Percentiles rank a stretch among this genome's conserved stretches.
Evolutionary conservation across 2,113 vertebrate genomes (phyloP).

Genomic region (Pelodiscus sinensis): DNA sequence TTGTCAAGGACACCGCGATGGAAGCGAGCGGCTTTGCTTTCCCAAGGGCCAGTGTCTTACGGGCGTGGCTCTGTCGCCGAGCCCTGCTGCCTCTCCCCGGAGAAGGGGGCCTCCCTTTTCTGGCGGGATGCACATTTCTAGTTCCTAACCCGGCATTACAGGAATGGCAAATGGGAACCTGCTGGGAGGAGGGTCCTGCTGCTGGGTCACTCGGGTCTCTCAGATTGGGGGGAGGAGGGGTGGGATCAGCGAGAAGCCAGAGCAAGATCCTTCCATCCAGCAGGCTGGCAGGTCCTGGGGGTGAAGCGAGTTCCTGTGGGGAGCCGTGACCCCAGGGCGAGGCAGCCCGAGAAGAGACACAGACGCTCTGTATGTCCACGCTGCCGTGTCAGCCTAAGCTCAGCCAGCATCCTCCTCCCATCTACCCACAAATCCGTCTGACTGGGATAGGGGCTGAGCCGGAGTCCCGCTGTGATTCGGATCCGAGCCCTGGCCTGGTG

Average conservation of each 20-base stretch:
- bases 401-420: too few relatives aligned
- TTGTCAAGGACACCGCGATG: neutral
- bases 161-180: neutral
- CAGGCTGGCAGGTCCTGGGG: neutral
- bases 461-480: too few relatives aligned
- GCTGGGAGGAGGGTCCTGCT: neutral
- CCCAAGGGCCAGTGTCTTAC: neutral
- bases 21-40: neutral
- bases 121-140: neutral
- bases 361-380: too few relatives aligned
- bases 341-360: too few relatives aligned
- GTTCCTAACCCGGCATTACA: neutral
- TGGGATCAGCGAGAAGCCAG: neutral
- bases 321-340: too few relatives aligned
- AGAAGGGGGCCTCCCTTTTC: neutral
- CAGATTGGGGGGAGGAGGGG: too few relatives aligned
- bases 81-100: neutral
- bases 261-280: neutral
- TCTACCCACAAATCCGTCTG: too few relatives aligned
- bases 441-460: too few relatives aligned
- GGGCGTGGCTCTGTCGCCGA: neutral
- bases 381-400: too few relatives aligned
- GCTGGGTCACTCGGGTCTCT: neutral
- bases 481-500: too few relatives aligned
- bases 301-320: too few relatives aligned